A percentile compares a stretch with the other conserved stretches of the same genome.
phyloP scores from a whole-genome alignment of 2,113 vertebrate species.

The Hemiprocne comata region DNA sequence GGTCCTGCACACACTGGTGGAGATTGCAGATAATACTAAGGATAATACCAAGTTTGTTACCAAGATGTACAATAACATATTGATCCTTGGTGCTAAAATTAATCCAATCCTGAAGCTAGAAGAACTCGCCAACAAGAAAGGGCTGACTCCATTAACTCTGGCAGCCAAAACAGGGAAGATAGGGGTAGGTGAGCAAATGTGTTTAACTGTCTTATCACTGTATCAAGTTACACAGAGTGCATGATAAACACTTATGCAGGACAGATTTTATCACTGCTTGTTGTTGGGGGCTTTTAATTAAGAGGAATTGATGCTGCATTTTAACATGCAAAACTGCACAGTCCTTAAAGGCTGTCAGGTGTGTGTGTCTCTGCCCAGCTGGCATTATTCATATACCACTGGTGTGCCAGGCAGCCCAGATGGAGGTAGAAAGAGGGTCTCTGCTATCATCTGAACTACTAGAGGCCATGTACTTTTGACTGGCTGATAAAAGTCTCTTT shows the following conservation, averaged over 20 bases:
- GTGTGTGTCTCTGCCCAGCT: neutral
- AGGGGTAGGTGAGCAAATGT: constrained; percentile 74
- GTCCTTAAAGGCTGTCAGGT: neutral
- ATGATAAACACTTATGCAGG: neutral
- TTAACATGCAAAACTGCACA: neutral
- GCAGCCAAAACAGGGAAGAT: constrained; percentile 92
- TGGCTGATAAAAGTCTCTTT: neutral
- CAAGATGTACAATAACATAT: constrained; percentile 89
- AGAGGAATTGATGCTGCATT: neutral
- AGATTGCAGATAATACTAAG: constrained; percentile 86
- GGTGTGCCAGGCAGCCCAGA: neutral
- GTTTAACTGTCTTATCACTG: neutral
- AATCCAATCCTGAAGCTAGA: constrained; percentile 86
- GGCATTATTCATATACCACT: neutral
- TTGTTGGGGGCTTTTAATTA: neutral
- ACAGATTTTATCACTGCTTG: neutral
- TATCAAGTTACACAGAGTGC: neutral
- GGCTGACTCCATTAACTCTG: constrained; percentile 88
- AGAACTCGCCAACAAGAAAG: constrained; percentile 84
- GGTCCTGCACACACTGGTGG: constrained; percentile 89
- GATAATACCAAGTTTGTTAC: constrained; percentile 92
- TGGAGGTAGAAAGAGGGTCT: neutral
- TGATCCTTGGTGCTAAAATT: constrained; percentile 81
- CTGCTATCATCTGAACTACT: neutral
- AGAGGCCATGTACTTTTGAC: neutral